Percentiles rank a stretch among this genome's conserved stretches.
Evolutionary conservation across 2,113 vertebrate species (phyloP).

Genomic region (Eleginops maclovinus): DNA sequence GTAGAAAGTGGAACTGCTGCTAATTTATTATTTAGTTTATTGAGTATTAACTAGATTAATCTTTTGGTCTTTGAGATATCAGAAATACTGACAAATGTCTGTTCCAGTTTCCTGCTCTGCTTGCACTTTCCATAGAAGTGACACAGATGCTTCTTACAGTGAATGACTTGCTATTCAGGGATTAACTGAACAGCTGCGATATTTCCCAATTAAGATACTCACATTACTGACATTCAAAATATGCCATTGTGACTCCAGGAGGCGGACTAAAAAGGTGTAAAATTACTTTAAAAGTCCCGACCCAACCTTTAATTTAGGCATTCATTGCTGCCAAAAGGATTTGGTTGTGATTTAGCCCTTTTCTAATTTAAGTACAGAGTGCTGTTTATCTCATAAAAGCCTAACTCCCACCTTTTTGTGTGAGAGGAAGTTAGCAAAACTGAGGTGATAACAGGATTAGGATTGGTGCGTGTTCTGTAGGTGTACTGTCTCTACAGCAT

Average conservation of each 20-base stretch:
- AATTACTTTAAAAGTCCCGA: neutral
- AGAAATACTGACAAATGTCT: too few species aligned
- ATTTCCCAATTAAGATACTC: too few species aligned
- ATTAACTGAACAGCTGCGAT: too few species aligned
- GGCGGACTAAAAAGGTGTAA: too few species aligned
- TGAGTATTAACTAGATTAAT: too few species aligned
- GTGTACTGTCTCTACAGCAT: neutral
- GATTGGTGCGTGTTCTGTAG: too few species aligned
- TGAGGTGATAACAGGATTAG: slow-evolving; percentile 22
- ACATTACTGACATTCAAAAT: too few species aligned
- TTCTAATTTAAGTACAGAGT: slow-evolving; percentile 26
- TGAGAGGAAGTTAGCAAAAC: neutral
- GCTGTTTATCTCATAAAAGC: neutral
- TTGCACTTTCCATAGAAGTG: neutral
- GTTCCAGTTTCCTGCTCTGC: neutral
- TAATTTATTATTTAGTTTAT: too few species aligned
- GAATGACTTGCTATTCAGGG: neutral
- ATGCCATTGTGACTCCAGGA: too few species aligned
- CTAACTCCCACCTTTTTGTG: slow-evolving; percentile 8
- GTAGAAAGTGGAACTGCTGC: too few species aligned
- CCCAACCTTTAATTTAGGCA: neutral
- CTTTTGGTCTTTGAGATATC: too few species aligned
- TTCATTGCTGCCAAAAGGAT: neutral
- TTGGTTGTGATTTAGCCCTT: neutral
- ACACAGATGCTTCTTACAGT: neutral